These are phyloP conservation scores for Chondrilla cf. caribensis DNA, from an alignment of 37 sponge, comb jelly and placozoan species.

Conservation along the genomic window DNA sequence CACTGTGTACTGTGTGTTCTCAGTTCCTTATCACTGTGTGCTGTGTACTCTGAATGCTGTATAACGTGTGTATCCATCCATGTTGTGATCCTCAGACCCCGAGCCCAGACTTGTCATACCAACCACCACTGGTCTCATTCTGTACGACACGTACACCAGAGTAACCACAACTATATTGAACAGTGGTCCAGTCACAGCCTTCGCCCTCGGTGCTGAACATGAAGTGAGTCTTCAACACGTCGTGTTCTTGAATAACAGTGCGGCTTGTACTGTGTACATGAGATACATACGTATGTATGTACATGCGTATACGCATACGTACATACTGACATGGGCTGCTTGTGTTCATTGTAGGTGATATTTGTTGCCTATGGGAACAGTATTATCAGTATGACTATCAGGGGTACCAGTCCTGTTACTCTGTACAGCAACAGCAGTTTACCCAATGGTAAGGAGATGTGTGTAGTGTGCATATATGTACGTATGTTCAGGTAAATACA, in stretches of 20 bases:
- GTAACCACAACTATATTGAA: neutral
- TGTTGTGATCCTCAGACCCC: neutral
- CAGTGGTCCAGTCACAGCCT: neutral
- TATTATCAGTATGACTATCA: neutral
- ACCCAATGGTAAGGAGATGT: neutral
- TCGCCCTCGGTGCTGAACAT: too few relatives aligned
- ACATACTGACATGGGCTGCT: too few relatives aligned
- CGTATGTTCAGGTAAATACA: too few relatives aligned
- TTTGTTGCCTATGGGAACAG: slow-evolving; percentile 18
- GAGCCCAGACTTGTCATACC: neutral
- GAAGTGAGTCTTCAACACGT: neutral
- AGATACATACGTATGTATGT: too few relatives aligned
- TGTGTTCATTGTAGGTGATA: neutral
- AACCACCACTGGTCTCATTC: neutral
- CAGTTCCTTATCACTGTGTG: too few relatives aligned
- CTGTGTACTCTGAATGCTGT: too few relatives aligned
- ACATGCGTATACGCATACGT: too few relatives aligned
- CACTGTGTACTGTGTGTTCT: too few relatives aligned
- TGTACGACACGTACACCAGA: neutral
- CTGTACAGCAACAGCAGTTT: neutral
- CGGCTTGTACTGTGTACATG: too few relatives aligned
- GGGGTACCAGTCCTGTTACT: neutral
- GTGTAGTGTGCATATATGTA: too few relatives aligned
- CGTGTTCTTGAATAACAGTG: too few relatives aligned
- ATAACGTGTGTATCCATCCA: too few relatives aligned